Base-by-base conservation (phyloP, 2,888 invertebrate genomes). In the Machimus atricapillus region DNA sequence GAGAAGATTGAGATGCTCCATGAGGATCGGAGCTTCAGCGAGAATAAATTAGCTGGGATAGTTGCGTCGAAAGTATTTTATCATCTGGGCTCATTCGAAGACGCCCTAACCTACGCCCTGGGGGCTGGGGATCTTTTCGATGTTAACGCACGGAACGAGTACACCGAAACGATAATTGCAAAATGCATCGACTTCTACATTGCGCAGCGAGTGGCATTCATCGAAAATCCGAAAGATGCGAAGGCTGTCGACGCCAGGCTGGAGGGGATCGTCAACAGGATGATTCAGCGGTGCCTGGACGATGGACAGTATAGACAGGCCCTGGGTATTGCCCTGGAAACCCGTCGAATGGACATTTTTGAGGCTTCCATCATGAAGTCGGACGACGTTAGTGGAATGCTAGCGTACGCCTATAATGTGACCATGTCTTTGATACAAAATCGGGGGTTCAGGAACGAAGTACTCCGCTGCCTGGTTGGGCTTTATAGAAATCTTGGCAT, bases 1-100 rank as follows among this genome's bases (percentile, higher is more conserved):
- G 97, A 97, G 91, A 99, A 98, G 93, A 98, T 99, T 90, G 99
- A 99, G 94, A 97, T 98, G 91, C 94, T 99, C 40, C 97, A 98
- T 91, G 99, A 99, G 93, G 98, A 99, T 91, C 96, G 97, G 91
- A 94, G 93, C 56, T 97, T 99, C 92, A 95, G 95, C 56, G 97
- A 98, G 91, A 96, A 97, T 90, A 96, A 98, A 91, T 93, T 99
- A 86, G 99, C 99, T 82, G 99, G 99, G 40, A 94, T 99, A 90
- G 98, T 99, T 6, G 99, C 98, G 7, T 99, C 99, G 90, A 99
- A 99, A 93, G 98, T 99, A 0, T 99, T 99, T 91, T 99, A 99
- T 92, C 99, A 99, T 93, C 94, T 99, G 89, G 99, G 99, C 46
- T 97, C 98, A 0, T 99, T 98, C 92, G 97, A 98, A 91, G 98